phyloP scores from a whole-genome alignment of 2,888 invertebrate species.

The Tupiocoris notatus region DNA sequence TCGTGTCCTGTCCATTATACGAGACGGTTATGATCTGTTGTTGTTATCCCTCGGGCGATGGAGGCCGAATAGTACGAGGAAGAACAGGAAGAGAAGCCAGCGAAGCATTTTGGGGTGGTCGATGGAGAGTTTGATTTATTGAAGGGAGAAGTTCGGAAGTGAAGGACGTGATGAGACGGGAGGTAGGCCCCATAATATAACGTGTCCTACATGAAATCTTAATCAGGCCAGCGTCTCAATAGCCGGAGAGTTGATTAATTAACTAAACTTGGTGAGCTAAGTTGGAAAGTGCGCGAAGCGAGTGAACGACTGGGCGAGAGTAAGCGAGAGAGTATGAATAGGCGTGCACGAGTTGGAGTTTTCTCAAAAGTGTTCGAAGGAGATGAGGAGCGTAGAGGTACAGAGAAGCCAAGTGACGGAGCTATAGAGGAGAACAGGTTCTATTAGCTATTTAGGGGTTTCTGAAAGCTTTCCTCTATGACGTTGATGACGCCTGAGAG shows the following conservation, averaged over 20 bases:
- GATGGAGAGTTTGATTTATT: constrained; percentile 31
- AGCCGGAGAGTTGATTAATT: constrained; percentile 40
- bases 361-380: constrained; percentile 32
- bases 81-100: background rate
- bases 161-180: too few species aligned
- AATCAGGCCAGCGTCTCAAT: constrained; percentile 37
- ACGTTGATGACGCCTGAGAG: background rate
- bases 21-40: constrained; percentile 25
- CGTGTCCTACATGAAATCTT: constrained; percentile 41
- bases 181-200: constrained; percentile 31
- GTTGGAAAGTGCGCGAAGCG: constrained; percentile 17
- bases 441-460: constrained; percentile 38
- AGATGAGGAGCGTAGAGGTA: background rate
- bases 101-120: background rate
- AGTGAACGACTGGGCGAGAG: background rate
- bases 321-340: background rate
- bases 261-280: constrained; percentile 21
- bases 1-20: constrained; percentile 17
- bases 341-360: constrained; percentile 10
- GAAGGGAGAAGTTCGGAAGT: constrained; percentile 31
- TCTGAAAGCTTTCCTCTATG: constrained; percentile 33
- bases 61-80: background rate
- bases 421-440: background rate
- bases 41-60: background rate
- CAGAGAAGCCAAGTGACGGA: background rate